Percentiles rank a stretch among this genome's conserved stretches.
Evolutionary conservation across 2,113 vertebrate species (phyloP).

Genomic region (Tricholaema leucomelas): DNA sequence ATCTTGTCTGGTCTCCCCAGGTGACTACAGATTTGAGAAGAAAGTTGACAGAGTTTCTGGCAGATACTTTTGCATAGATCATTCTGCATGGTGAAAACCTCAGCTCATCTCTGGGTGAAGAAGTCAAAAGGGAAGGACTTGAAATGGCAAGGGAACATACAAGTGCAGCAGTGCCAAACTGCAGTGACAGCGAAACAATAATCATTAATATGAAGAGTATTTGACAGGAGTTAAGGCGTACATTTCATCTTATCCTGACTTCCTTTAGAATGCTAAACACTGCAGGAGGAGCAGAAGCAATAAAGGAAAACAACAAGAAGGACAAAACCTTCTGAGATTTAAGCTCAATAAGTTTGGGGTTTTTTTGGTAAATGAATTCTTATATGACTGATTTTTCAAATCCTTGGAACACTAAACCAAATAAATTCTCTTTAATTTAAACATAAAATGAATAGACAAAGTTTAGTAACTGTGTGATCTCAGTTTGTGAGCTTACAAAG

Average conservation of each 20-base stretch:
- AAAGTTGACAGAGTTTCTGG: background rate
- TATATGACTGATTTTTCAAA: background rate
- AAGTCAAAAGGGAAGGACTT: background rate
- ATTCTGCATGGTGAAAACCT: background rate
- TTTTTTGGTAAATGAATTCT: background rate
- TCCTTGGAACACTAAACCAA: background rate
- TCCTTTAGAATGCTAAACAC: background rate
- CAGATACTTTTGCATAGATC: background rate
- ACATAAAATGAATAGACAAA: background rate
- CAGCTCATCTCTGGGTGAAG: background rate
- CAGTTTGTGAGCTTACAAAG: background rate
- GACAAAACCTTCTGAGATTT: background rate
- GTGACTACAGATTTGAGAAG: background rate
- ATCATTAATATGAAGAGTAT: background rate
- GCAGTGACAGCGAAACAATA: background rate
- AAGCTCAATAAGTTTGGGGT: background rate
- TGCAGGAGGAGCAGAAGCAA: background rate
- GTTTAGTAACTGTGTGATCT: background rate
- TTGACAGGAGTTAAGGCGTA: background rate
- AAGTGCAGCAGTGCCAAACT: background rate
- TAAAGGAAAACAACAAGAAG: background rate
- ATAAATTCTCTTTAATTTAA: background rate
- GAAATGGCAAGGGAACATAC: background rate
- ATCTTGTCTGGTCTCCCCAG: rapidly evolving
- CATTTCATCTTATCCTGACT: background rate